These are phyloP conservation scores for Pseudomyrmex gracilis DNA, from an alignment of 1,140 invertebrate genomes.

Conservation along the genomic window DNA sequence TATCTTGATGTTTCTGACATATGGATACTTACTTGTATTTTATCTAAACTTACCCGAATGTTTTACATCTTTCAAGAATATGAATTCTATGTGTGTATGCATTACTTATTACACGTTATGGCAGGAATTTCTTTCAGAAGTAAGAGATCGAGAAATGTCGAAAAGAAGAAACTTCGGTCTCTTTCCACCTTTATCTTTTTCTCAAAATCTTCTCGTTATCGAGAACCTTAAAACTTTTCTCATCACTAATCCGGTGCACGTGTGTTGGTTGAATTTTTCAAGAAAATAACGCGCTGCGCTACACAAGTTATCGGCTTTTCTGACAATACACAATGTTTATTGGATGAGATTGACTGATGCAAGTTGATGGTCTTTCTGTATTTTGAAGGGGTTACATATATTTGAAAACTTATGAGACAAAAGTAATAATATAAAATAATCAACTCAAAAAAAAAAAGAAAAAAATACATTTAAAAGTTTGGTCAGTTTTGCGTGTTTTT, in stretches of 20 bases:
- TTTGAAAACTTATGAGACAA: no score
- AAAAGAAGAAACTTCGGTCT: not conserved
- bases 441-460: no score
- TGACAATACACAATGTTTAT: not conserved
- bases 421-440: no score
- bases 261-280: conserved; percentile 42
- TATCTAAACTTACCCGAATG: not conserved
- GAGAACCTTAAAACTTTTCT: conserved; percentile 28
- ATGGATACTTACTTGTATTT: not conserved
- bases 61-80: not conserved
- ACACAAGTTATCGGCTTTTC: not conserved
- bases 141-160: conserved; percentile 4
- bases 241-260: not conserved
- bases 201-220: not conserved
- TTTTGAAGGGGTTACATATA: no score
- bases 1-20: not conserved
- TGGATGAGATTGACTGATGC: no score
- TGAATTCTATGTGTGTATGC: not conserved
- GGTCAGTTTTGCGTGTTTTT: no score
- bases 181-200: not conserved
- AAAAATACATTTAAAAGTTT: no score
- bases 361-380: no score
- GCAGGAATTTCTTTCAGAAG: not conserved
- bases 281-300: not conserved
- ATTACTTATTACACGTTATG: not conserved